Conservation (phyloP, 2,888 invertebrate genomes). For the Zootermopsis nevadensis region DNA sequence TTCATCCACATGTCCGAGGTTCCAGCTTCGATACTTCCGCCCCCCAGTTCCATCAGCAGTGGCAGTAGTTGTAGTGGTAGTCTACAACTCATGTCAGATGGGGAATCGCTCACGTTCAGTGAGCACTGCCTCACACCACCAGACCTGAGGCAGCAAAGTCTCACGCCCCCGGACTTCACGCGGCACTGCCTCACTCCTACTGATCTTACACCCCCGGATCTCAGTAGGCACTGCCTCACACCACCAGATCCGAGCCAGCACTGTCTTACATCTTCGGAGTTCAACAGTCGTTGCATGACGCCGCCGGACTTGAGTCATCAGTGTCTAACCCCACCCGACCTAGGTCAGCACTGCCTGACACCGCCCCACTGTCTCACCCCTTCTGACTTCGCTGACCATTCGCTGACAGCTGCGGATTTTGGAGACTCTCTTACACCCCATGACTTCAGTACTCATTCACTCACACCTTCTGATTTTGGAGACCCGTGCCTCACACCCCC, state of each 20-base stretch:
- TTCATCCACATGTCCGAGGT: not conserved
- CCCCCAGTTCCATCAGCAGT: slow-evolving; percentile 55
- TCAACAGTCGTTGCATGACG: slow-evolving; percentile 48
- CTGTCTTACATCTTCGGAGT: slow-evolving; percentile 63
- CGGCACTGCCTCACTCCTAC: not conserved
- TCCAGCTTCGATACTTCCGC: slow-evolving; percentile 58
- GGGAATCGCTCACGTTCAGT: slow-evolving; percentile 65
- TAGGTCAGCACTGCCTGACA: slow-evolving; percentile 54
- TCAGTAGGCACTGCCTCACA: not conserved
- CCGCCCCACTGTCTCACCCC: slow-evolving; percentile 61
- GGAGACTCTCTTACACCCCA: slow-evolving; percentile 46
- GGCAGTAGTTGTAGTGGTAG: slow-evolving; percentile 54
- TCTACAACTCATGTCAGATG: slow-evolving; percentile 70
- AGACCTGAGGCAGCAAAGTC: not conserved
- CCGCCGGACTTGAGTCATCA: slow-evolving; percentile 36
- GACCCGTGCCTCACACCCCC: slow-evolving; percentile 38
- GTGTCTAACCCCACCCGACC: slow-evolving; percentile 54
- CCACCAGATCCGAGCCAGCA: not conserved
- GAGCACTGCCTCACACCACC: slow-evolving; percentile 32
- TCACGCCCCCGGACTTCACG: slow-evolving; percentile 64
- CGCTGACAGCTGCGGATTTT: slow-evolving; percentile 57
- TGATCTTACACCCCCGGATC: slow-evolving; percentile 12
- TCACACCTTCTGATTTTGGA: slow-evolving; percentile 29
- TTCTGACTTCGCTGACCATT: slow-evolving; percentile 59
- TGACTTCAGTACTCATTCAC: slow-evolving; percentile 45